Evolutionary conservation across 2,797 vertebrate species (phyloP).

Genomic region (Poecile montanus): DNA sequence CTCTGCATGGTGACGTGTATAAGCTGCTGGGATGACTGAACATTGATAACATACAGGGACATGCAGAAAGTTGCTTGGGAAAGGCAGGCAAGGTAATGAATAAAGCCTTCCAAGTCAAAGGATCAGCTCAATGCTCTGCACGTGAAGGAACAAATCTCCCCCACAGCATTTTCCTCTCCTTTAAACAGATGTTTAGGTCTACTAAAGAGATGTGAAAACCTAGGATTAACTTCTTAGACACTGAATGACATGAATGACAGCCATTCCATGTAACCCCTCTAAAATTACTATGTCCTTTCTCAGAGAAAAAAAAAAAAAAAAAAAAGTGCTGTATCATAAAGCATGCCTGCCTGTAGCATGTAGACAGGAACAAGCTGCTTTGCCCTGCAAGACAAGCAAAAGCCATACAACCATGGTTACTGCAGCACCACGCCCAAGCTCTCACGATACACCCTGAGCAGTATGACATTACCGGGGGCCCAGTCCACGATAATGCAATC

Average conservation of each 20-base stretch:
- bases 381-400: constrained; percentile 6
- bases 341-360: background rate
- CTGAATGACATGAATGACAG: background rate
- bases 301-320: background rate
- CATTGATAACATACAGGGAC: background rate
- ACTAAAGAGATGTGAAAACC: background rate
- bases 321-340: background rate
- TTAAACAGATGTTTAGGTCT: background rate
- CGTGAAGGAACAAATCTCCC: background rate
- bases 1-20: background rate
- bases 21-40: background rate
- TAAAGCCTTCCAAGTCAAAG: constrained; percentile 9
- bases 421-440: background rate
- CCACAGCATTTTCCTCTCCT: background rate
- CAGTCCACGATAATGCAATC: background rate
- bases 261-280: background rate
- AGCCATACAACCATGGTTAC: background rate
- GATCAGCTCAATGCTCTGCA: background rate
- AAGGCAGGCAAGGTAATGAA: background rate
- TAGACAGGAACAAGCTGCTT: background rate
- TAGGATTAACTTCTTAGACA: constrained; percentile 2
- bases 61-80: constrained; percentile 11
- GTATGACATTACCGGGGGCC: background rate
- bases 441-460: background rate
- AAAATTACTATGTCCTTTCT: background rate